Percentiles rank a stretch among this genome's conserved stretches.
These are phyloP conservation scores for Caenorhabditis angaria DNA, from an alignment of 2,888 invertebrate species.

Conservation along the genomic window DNA sequence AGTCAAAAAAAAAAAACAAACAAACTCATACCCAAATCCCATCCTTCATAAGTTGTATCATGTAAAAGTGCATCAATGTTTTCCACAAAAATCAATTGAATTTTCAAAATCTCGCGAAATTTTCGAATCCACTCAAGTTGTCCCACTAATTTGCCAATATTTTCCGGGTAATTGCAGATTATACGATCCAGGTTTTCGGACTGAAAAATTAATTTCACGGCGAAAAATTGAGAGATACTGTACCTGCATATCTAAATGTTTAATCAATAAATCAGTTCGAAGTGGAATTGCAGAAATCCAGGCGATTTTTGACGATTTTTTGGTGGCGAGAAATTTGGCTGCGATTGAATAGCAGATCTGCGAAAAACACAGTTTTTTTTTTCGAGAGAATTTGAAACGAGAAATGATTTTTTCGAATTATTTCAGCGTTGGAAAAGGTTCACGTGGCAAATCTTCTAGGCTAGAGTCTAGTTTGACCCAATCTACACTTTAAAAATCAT, in stretches of 20 bases:
- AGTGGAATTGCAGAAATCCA: conserved; percentile 32
- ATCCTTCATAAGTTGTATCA: conserved; percentile 25
- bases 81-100: conserved; percentile 25
- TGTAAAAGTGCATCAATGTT: conserved; percentile 34
- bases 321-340: conserved; percentile 26
- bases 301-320: conserved; percentile 12
- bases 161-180: conserved; percentile 16
- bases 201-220: background rate
- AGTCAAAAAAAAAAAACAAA: background rate
- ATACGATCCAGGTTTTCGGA: conserved; percentile 15
- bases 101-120: background rate
- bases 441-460: too few relatives aligned
- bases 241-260: conserved; percentile 7
- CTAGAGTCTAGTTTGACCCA: too few relatives aligned
- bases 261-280: conserved; percentile 21
- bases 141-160: conserved; percentile 10
- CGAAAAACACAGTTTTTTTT: background rate
- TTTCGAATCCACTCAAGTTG: conserved; percentile 6
- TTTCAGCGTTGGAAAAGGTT: too few relatives aligned
- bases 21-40: background rate
- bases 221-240: background rate
- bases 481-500: too few relatives aligned
- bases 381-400: background rate
- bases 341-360: conserved; percentile 51
- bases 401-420: background rate